These are phyloP conservation scores for Dysidea cf. avara DNA, from an alignment of 37 sponge, comb jelly and placozoan genomes.

Conservation along the genomic window DNA sequence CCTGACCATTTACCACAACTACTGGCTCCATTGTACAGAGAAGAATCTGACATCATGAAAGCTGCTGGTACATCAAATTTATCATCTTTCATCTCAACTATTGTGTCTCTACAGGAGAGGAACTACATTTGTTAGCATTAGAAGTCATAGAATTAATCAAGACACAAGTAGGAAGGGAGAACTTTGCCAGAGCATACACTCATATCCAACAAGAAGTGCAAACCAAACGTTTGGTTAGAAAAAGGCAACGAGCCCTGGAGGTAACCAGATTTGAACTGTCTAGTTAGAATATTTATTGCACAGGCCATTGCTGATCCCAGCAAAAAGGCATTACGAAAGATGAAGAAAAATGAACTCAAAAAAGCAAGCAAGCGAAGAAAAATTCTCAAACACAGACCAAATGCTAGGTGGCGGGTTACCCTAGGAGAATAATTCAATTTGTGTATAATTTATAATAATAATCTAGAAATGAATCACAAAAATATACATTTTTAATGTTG, in stretches of 20 bases:
- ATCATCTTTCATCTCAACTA: not conserved
- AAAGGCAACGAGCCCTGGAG: slow-evolving; percentile 65
- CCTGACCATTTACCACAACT: slow-evolving; percentile 38
- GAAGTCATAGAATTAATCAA: slow-evolving; percentile 75
- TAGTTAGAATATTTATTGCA: not conserved
- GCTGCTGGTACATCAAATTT: not conserved
- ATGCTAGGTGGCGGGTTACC: not conserved
- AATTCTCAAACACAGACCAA: slow-evolving; percentile 22
- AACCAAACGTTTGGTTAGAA: slow-evolving; percentile 48
- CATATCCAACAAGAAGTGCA: slow-evolving; percentile 40
- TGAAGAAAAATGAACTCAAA: slow-evolving; percentile 55
- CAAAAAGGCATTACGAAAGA: slow-evolving; percentile 34
- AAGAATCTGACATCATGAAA: slow-evolving; percentile 37
- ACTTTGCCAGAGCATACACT: slow-evolving; percentile 53
- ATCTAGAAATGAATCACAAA: too few relatives aligned
- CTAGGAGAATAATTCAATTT: too few relatives aligned
- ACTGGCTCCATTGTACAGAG: slow-evolving; percentile 64
- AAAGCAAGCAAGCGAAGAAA: slow-evolving; percentile 45
- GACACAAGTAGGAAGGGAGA: slow-evolving; percentile 56
- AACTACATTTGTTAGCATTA: slow-evolving; percentile 49
- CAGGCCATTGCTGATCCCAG: slow-evolving; percentile 76
- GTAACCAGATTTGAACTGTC: not conserved
- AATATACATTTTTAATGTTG: too few relatives aligned
- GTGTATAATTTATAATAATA: too few relatives aligned
- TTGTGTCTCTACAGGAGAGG: slow-evolving; percentile 26